Conservation (phyloP, 2,113 vertebrate genomes). For the Semicossyphus pulcher region DNA sequence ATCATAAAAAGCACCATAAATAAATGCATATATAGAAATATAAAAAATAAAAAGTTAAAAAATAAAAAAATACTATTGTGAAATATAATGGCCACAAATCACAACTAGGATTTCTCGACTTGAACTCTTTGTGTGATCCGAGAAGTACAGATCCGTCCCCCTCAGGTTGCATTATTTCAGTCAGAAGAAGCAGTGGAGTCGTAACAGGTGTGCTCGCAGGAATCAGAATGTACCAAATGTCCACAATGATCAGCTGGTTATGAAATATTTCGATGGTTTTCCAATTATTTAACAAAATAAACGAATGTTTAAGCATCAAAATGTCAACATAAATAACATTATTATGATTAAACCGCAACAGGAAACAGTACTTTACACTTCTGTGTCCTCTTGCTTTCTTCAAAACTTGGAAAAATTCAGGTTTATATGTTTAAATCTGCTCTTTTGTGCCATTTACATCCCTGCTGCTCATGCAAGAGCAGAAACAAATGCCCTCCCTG, state of each 20-base stretch:
- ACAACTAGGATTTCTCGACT: conserved; percentile 60
- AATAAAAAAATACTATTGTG: conserved; percentile 82
- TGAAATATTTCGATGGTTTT: conserved; percentile 5
- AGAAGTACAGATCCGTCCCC: conserved; percentile 41
- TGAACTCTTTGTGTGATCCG: conserved; percentile 57
- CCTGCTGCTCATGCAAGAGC: conserved; percentile 25
- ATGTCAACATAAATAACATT: conserved; percentile 20
- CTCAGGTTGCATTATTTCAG: conserved; percentile 20
- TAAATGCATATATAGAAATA: conserved; percentile 85
- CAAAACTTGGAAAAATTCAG: background rate
- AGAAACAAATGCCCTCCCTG: background rate
- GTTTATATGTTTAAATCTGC: background rate
- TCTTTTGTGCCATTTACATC: conserved; percentile 29
- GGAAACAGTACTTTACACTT: conserved; percentile 19
- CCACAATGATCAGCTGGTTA: conserved; percentile 52
- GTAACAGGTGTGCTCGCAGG: conserved; percentile 16
- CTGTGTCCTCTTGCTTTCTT: conserved; percentile 4
- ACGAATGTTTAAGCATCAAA: conserved; percentile 6
- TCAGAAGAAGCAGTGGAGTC: conserved; percentile 30
- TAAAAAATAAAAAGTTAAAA: conserved; percentile 82
- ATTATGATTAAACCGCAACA: background rate
- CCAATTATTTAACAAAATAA: background rate
- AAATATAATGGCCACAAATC: conserved; percentile 78
- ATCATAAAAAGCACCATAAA: conserved; percentile 88
- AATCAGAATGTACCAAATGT: conserved; percentile 23